Evolutionary conservation across 2,113 vertebrate genomes (phyloP).

Genomic region (Rhinolophus ferrumequinum): DNA sequence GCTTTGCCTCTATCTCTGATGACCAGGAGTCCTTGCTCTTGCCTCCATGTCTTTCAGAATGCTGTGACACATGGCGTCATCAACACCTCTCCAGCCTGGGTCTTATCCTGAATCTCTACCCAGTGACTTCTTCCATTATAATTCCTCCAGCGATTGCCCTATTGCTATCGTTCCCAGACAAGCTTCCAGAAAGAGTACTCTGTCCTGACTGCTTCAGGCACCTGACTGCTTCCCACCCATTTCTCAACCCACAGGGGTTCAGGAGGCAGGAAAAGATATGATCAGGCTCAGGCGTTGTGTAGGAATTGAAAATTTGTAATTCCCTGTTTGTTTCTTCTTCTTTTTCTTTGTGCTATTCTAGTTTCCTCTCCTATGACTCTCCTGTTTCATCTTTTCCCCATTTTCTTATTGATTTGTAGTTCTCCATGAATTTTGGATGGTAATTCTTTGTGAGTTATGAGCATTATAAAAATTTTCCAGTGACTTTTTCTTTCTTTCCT

Average conservation of each 20-base stretch:
- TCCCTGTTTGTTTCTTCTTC: background rate
- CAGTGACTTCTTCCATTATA: background rate
- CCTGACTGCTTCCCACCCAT: background rate
- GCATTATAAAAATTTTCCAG: background rate
- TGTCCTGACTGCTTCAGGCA: background rate
- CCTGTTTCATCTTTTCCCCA: background rate
- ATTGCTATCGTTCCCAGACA: background rate
- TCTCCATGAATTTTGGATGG: background rate
- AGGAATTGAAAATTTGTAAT: background rate
- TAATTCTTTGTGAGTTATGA: background rate
- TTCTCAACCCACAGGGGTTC: background rate
- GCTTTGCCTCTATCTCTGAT: background rate
- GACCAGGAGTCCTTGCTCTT: background rate
- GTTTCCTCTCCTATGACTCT: background rate
- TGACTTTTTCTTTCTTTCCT: background rate
- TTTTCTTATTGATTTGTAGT: background rate
- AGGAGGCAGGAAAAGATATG: too few relatives aligned
- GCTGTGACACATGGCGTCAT: background rate
- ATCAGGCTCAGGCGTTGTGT: background rate
- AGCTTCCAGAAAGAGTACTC: background rate
- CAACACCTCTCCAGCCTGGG: background rate
- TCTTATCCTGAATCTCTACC: background rate
- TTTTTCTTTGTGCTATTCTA: background rate
- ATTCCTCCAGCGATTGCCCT: accelerated
- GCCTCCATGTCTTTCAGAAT: background rate